These are phyloP conservation scores for Chaetorhynchus papuensis DNA, from an alignment of 2,113 vertebrate species.

Conservation along the genomic window DNA sequence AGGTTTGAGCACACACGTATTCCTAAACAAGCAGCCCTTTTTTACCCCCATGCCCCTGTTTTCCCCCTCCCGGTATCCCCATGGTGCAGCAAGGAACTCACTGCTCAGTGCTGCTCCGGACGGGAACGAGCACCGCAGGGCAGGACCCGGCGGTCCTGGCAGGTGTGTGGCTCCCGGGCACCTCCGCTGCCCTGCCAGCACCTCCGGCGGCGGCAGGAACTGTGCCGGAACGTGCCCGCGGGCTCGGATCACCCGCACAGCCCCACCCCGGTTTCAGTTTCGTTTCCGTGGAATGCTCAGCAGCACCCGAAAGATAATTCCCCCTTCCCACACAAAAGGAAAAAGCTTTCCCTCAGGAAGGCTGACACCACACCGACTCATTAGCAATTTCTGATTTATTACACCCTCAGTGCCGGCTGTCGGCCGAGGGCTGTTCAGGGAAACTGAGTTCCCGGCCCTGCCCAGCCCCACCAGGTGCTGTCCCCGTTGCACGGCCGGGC, in stretches of 20 bases:
- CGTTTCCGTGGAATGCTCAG: not conserved
- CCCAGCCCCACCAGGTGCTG: not conserved
- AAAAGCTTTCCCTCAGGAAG: not conserved
- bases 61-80: not conserved
- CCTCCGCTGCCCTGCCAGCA: not conserved
- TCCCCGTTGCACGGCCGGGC: not conserved
- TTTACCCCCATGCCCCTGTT: not conserved
- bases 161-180: not conserved
- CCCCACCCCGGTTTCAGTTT: not conserved
- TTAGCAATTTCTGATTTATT: not conserved
- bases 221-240: accelerated
- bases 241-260: accelerated
- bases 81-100: not conserved
- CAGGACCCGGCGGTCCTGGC: not conserved
- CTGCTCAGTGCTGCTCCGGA: not conserved
- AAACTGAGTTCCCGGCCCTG: accelerated
- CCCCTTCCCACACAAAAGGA: not conserved
- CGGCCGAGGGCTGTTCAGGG: not conserved
- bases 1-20: accelerated
- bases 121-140: accelerated
- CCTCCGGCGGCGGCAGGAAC: not conserved
- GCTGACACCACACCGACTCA: not conserved
- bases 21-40: accelerated
- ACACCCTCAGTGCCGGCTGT: accelerated
- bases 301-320: too few relatives aligned